Percentiles rank a stretch among this genome's conserved stretches.
These are phyloP conservation scores for Helobdella robusta DNA, from an alignment of 2,888 invertebrate species.

Conservation along the genomic window DNA sequence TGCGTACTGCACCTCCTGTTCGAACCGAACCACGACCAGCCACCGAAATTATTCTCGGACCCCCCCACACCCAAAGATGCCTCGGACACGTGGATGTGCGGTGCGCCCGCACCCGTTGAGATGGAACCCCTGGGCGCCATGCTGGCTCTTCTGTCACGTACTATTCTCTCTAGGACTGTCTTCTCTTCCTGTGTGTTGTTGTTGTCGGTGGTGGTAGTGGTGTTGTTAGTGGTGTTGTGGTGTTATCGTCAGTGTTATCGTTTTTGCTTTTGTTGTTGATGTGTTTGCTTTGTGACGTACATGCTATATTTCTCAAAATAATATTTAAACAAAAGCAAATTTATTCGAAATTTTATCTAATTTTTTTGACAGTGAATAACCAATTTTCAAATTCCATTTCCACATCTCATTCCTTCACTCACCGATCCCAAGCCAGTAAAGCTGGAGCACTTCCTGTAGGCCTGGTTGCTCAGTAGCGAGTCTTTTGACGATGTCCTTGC, in stretches of 20 bases:
- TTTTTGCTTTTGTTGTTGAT: too few species aligned
- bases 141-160: conserved; percentile 33
- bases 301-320: too few species aligned
- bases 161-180: conserved; percentile 35
- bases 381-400: too few species aligned
- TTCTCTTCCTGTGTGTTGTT: conserved; percentile 36
- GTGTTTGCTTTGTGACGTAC: too few species aligned
- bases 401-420: conserved; percentile 22
- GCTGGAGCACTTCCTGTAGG: conserved; percentile 40
- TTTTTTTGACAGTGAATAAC: too few species aligned
- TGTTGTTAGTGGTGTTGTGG: too few species aligned
- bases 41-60: too few species aligned
- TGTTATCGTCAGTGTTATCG: too few species aligned
- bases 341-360: too few species aligned
- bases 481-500: conserved; percentile 34
- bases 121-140: conserved; percentile 28
- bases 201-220: too few species aligned
- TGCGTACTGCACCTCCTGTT: conserved; percentile 44
- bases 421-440: conserved; percentile 41
- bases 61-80: conserved; percentile 29
- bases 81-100: conserved; percentile 35
- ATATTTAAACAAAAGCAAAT: too few species aligned
- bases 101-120: conserved; percentile 19
- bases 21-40: conserved; percentile 30
- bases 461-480: conserved; percentile 33